These are phyloP conservation scores for Phaethon lepturus DNA, from an alignment of 2,113 vertebrate genomes.

Conservation along the genomic window DNA sequence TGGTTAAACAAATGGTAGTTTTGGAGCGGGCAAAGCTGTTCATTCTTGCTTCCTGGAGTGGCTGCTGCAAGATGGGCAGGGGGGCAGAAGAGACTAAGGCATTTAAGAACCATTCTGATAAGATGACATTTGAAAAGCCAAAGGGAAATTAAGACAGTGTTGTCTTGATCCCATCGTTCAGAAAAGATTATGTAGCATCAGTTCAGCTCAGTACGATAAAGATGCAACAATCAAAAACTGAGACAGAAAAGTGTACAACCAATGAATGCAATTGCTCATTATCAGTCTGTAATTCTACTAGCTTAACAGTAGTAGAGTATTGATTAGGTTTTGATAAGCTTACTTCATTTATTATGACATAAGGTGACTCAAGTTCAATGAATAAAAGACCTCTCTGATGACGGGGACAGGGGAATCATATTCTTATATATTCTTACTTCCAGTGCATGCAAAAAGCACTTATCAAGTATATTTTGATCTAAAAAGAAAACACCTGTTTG, in stretches of 20 bases:
- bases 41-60: background rate
- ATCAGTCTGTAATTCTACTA: background rate
- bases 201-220: background rate
- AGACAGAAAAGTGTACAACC: background rate
- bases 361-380: background rate
- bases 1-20: background rate
- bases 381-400: background rate
- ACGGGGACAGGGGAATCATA: background rate
- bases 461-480: background rate
- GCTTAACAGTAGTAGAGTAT: background rate
- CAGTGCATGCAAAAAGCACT: background rate
- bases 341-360: background rate
- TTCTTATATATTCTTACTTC: background rate
- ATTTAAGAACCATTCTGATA: background rate
- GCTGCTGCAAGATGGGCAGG: background rate
- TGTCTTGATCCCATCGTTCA: background rate
- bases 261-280: background rate
- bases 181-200: background rate
- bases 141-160: conserved; percentile 4
- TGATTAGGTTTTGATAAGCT: background rate
- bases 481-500: background rate
- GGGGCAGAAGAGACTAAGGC: background rate
- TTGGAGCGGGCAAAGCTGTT: background rate
- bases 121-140: conserved; percentile 12
- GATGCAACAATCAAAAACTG: background rate